phyloP scores from a whole-genome alignment of 2,113 vertebrate genomes.

The Petromus typicus region DNA sequence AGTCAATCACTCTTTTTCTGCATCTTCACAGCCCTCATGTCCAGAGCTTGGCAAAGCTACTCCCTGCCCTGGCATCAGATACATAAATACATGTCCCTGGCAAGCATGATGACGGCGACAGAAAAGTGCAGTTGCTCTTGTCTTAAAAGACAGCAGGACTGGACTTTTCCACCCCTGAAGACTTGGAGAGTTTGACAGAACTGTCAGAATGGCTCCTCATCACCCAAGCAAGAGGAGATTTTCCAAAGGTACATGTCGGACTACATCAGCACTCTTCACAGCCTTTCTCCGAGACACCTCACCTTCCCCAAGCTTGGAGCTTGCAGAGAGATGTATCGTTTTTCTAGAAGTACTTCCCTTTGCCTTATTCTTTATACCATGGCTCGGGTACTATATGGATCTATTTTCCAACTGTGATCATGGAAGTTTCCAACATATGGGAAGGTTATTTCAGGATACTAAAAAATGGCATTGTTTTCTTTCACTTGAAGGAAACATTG shows the following conservation, averaged over 20 bases:
- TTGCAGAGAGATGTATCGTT: background rate
- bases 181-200: slow-evolving; percentile 49
- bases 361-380: background rate
- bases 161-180: slow-evolving; percentile 51
- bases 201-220: slow-evolving; percentile 45
- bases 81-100: slow-evolving; percentile 42
- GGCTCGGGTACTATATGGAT: background rate
- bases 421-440: background rate
- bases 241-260: background rate
- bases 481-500: background rate
- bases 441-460: background rate
- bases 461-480: background rate
- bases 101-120: slow-evolving; percentile 58
- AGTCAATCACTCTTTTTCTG: background rate
- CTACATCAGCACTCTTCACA: background rate
- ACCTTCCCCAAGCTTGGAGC: background rate
- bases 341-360: background rate
- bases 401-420: background rate
- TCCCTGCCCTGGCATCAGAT: background rate
- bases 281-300: background rate
- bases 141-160: slow-evolving; percentile 56
- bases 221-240: background rate
- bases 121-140: background rate
- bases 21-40: background rate
- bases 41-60: background rate